Evolutionary conservation across 2,113 vertebrate genomes (phyloP), one percentile per base, ranked within the genome.

Genomic region (Murina feae): DNA sequence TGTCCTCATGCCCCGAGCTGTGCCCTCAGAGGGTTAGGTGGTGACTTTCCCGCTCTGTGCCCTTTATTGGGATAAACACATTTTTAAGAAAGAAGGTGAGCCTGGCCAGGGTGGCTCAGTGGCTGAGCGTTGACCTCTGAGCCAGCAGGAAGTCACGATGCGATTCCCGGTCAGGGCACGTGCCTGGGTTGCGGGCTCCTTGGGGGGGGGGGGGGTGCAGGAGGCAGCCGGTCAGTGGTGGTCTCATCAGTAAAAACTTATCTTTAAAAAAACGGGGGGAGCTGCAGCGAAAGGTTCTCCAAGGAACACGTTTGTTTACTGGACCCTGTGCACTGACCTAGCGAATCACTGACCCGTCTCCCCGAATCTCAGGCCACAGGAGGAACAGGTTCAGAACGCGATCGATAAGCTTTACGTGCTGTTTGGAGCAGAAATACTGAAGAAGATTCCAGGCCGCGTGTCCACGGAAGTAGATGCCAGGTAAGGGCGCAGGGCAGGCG

Each of bases 391-490:
- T 25, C 98, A 97, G 65, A 99, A 99, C 91, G 99, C 98, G 17
- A 98, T 98, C 93, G 99, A 99, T 97, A 99, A 99, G 84, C 99
- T 99, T 51, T 99, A 99, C 95, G 99, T 99, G 44, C 97, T 98
- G 63, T 99, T 99, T 51, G 99, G 99, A 47, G 97, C 99, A 1
- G 99, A 99, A 97, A 99, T 99, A 94, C 96, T 99, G 69, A 99
- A 99, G 98, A 99, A 99, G 97, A 99, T 99, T 93, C 99, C 99
- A 2, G 99, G 99, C 69, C 98, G 99, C 21, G 99, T 99, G 17
- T 99, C 99, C 44, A 99, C 99, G 14, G 99, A 99, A 97, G 99
- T 99, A 32, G 99, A 99, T 37, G 99, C 99, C 88, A 99, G 99
- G 99, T 99, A 14, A 23, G 51, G 25, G 6, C 1, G 4, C 1